Base-by-base conservation (phyloP, 2,888 invertebrate species). In the Chloromyia formosa region DNA sequence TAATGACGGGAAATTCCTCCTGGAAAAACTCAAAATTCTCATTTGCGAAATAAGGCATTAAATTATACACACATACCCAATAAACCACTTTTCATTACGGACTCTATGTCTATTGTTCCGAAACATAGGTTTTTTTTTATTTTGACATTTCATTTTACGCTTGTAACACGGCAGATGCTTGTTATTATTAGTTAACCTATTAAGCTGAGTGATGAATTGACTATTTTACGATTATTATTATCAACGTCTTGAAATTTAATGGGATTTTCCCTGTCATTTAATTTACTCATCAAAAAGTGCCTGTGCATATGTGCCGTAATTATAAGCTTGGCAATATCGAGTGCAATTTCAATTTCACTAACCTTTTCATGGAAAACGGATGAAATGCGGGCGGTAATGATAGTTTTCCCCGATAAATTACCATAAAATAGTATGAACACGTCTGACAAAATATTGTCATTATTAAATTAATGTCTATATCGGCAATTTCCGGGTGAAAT, bases 401-500 rank as follows among this genome's bases (percentile, higher is more conserved):
- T 60, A 14, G 23, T n/a, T 60, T 60, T 23, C 23, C 10, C 4
- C 23, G 20, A 23, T 60, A 60, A 60, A 60, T 60, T 23, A 23
- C 23, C 60, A 20, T 20, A 60, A 60, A 60, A 60, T 60, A 60
- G 22, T 22, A 12, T 60, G 60, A 18, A 60, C 60, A 23, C 27
- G 60, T 22, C 60, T 23, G 60, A 60, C 23, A 60, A 60, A 60
- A 60, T 23, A 60, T 60, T 60, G 23, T 60, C 23, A 60, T 60
- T 60, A 60, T 60, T 60, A 60, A 60, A 60, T 60, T 60, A 23
- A 60, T 60, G 60, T 23, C 22, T 60, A 60, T 23, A 60, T 22
- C 27, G 23, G 23, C 20, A 60, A 60, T 60, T 60, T 60, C 60
- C 60, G 60, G 60, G 12, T 60, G 60, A 60, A 60, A 60, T 60